These are phyloP conservation scores for Sphaerophoria taeniata DNA, from an alignment of 2,888 invertebrate genomes.

Conservation along the genomic window DNA sequence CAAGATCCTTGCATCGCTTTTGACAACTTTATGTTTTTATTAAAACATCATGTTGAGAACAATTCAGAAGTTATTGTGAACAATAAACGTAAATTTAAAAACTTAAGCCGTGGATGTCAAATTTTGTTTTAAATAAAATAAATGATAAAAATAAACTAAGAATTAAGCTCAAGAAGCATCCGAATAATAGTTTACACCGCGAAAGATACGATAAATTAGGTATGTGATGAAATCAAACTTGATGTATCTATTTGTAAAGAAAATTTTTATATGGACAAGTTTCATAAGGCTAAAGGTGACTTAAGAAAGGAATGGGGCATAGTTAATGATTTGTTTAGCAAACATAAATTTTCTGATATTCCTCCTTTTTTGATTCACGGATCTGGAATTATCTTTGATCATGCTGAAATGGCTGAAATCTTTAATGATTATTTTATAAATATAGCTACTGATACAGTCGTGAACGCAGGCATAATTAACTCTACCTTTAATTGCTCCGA, in stretches of 20 bases:
- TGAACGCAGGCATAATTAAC: not conserved
- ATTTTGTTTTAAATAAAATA: not conserved
- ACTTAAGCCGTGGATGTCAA: no score
- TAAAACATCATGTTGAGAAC: not conserved
- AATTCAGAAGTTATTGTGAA: not conserved
- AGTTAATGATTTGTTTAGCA: not conserved
- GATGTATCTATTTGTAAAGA: not conserved
- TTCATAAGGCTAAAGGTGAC: not conserved
- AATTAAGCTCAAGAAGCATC: not conserved
- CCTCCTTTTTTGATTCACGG: not conserved
- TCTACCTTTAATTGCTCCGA: no score
- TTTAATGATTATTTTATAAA: conserved; percentile 8
- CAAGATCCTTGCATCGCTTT: not conserved
- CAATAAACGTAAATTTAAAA: not conserved
- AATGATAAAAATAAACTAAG: not conserved
- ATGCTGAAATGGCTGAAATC: not conserved
- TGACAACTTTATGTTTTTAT: not conserved
- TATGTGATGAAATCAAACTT: not conserved
- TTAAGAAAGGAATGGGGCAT: not conserved
- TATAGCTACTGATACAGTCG: not conserved
- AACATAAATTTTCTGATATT: not conserved
- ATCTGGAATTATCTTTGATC: not conserved
- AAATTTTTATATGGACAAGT: not conserved
- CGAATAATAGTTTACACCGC: not conserved
- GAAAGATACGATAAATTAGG: not conserved